Evolutionary conservation across 2,888 invertebrate species (phyloP).

Genomic region (Ellobium chinense): DNA sequence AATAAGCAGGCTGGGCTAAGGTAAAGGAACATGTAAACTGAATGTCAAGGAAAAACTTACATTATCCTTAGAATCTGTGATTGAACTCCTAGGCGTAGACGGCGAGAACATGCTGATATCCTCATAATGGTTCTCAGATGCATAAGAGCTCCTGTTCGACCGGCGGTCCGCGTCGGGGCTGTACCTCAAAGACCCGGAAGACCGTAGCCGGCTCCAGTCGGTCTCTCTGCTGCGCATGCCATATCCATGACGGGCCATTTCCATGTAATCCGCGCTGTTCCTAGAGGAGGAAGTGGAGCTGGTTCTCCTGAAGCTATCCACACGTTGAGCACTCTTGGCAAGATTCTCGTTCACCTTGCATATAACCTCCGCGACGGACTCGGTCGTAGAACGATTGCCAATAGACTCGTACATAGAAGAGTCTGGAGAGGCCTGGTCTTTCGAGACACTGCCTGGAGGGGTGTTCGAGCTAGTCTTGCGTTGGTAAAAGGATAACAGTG

Average conservation of each 20-base stretch:
- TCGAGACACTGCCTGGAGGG: background rate
- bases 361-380: constrained; percentile 53
- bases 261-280: constrained; percentile 63
- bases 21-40: too few relatives aligned
- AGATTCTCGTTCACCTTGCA: constrained; percentile 52
- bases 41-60: too few relatives aligned
- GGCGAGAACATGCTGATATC: constrained; percentile 54
- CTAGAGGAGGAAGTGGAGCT: constrained; percentile 59
- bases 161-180: constrained; percentile 41
- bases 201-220: constrained; percentile 68
- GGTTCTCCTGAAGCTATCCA: constrained; percentile 66
- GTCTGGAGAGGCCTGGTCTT: constrained; percentile 33
- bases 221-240: constrained; percentile 59
- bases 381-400: constrained; percentile 17
- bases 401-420: constrained; percentile 48
- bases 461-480: constrained; percentile 81
- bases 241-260: constrained; percentile 61
- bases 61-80: constrained; percentile 37
- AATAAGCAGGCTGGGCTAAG: too few relatives aligned
- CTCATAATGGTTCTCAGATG: constrained; percentile 55
- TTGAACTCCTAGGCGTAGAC: constrained; percentile 45
- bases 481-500: constrained; percentile 89
- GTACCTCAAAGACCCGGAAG: constrained; percentile 56
- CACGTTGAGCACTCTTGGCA: constrained; percentile 60
- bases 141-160: constrained; percentile 52